Base-by-base conservation (phyloP, 2,797 vertebrate species). In the Synanceia verrucosa region DNA sequence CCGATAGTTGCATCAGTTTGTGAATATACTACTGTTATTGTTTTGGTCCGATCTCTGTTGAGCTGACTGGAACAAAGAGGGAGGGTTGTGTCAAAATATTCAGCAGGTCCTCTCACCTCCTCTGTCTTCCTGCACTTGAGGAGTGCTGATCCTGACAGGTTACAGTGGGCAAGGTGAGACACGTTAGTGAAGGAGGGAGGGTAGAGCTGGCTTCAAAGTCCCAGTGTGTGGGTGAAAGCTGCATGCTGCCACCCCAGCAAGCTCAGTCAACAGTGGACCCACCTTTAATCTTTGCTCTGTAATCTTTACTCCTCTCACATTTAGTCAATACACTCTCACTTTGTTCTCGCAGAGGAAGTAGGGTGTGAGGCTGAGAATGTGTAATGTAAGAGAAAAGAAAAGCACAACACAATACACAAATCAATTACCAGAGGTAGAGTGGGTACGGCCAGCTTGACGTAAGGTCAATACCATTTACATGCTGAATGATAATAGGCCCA, bases 141-240 rank as follows among this genome's bases (percentile, higher is more conserved):
- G 63, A 83, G 87, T 58, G 87, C 85, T 82, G 87, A 91, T 92
- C 73, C 79, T 82, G 86, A 92, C 85, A 89, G 90, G 91, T 93
- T 91, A 85, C 86, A 76, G 77, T 84, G 91, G 89, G 85, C 92
- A 91, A 94, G 91, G 92, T 92, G 90, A 91, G 84, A 85, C 78
- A 81, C 58, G 77, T 82, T 68, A 70, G 76, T 69, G 76, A 75
- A 70, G 80, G 80, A 78, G 61, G 28, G 59, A 78, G 74, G 50
- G 55, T 36, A 55, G 79, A 70, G 68, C 58, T 11, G 56, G 73
- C 73, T 89, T 89, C 87, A 90, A 87, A 87, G 84, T 84, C 85
- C 81, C 82, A 79, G 82, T 78, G 83, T 86, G 85, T 84, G 81
- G 86, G 86, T 89, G 86, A 91, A 82, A 52, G 81, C 87, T 73